These are phyloP conservation scores for Parnassius apollo DNA, from an alignment of 2,888 invertebrate species.

Conservation along the genomic window DNA sequence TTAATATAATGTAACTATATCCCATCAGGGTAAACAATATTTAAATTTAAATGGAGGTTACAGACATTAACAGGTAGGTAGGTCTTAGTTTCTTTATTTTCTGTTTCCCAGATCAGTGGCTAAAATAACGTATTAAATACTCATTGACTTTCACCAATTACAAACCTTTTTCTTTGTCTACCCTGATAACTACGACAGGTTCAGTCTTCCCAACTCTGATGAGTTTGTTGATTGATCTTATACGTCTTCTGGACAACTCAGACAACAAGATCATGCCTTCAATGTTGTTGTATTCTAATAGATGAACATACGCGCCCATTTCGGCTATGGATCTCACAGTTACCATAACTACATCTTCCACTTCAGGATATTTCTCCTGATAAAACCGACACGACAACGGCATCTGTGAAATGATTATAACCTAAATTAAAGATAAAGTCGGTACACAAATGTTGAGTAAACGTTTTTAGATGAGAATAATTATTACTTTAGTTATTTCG, in stretches of 20 bases:
- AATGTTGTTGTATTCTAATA: constrained; percentile 99
- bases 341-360: constrained; percentile 99
- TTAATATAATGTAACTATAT: no score
- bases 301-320: constrained; percentile 99
- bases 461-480: constrained; percentile 5
- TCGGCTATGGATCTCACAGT: constrained; percentile 99
- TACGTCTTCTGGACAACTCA: constrained; percentile 98
- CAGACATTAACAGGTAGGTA: no score
- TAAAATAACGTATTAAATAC: background rate
- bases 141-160: background rate
- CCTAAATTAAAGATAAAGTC: constrained; percentile 41
- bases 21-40: no score
- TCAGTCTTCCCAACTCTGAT: constrained; percentile 99
- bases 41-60: no score
- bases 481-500: constrained; percentile 50
- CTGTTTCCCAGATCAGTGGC: no score
- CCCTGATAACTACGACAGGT: constrained; percentile 99
- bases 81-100: no score
- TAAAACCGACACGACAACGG: constrained; percentile 98
- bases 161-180: constrained; percentile 99
- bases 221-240: constrained; percentile 99
- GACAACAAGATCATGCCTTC: constrained; percentile 99
- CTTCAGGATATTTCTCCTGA: constrained; percentile 97
- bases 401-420: constrained; percentile 82
- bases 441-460: background rate